Percentiles rank a stretch among this genome's conserved stretches.
Evolutionary conservation across 2,797 vertebrate genomes (phyloP).

Genomic region (Oryzias dopingdopingensis): DNA sequence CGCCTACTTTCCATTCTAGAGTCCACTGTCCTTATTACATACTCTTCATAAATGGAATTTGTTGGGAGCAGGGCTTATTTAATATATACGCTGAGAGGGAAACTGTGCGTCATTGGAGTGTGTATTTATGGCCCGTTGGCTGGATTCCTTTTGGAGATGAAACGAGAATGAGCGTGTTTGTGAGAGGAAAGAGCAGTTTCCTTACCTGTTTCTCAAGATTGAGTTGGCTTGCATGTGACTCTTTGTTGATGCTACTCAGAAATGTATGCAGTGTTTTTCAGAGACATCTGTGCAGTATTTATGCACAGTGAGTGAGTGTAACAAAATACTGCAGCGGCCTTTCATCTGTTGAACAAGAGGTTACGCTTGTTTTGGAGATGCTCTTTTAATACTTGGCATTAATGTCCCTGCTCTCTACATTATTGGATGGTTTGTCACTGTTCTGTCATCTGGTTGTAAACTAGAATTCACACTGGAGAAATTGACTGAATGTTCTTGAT

Average conservation of each 20-base stretch:
- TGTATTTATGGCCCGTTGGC: slow-evolving; percentile 4
- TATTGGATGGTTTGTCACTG: too few species aligned
- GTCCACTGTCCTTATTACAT: neutral
- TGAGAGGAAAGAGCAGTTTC: slow-evolving; percentile 22
- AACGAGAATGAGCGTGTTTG: slow-evolving; percentile 12
- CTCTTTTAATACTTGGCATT: too few species aligned
- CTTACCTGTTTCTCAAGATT: slow-evolving; percentile 6
- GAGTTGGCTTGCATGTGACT: slow-evolving; percentile 5
- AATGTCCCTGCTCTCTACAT: too few species aligned
- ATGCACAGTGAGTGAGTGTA: slow-evolving; percentile 3
- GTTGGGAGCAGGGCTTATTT: neutral
- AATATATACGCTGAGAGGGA: neutral
- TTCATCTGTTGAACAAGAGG: too few species aligned
- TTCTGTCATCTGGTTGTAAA: too few species aligned
- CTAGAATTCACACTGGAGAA: too few species aligned
- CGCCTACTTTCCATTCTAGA: neutral
- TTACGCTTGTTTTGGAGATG: too few species aligned
- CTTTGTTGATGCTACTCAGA: slow-evolving; percentile 30
- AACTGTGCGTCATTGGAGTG: neutral
- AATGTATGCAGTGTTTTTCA: slow-evolving; percentile 21
- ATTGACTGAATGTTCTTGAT: too few species aligned
- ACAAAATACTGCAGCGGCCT: slow-evolving; percentile 1
- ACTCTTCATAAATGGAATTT: slow-evolving; percentile 1
- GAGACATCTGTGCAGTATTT: slow-evolving; percentile 1
- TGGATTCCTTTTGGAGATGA: slow-evolving; percentile 14